Conservation (phyloP, 2,888 invertebrate species). For the Hoplodrina ambigua region DNA sequence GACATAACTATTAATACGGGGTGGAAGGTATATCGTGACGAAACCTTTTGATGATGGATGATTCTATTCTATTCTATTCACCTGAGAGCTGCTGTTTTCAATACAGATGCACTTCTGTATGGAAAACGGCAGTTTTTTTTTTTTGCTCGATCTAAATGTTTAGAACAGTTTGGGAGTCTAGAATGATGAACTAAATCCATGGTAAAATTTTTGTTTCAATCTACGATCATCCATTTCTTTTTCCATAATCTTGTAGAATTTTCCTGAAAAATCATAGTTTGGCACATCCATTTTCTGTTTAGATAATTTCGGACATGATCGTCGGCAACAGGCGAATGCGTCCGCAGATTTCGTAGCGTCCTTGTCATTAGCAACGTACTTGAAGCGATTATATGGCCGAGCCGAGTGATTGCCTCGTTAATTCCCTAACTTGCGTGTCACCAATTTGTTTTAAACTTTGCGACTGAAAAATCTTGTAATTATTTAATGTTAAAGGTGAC, state of each 20-base stretch:
- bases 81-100: no score
- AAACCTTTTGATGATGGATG: no score
- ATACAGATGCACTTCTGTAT: no score
- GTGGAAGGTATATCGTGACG: no score
- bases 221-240: neutral
- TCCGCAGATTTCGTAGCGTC: constrained; percentile 71
- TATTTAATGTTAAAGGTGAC: constrained; percentile 40
- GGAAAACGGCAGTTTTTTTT: no score
- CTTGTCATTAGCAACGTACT: constrained; percentile 75
- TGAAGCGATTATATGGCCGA: constrained; percentile 69
- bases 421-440: constrained; percentile 55
- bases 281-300: constrained; percentile 38
- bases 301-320: constrained; percentile 44
- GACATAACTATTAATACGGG: no score
- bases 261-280: neutral
- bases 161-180: no score
- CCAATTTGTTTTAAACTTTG: constrained; percentile 39
- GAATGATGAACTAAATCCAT: no score
- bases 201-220: no score
- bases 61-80: no score
- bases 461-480: constrained; percentile 31
- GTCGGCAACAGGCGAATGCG: constrained; percentile 65
- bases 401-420: constrained; percentile 61
- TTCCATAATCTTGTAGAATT: neutral
- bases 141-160: no score